Base-by-base conservation (phyloP, 2,888 invertebrate genomes). In the Xestobium rufovillosum region DNA sequence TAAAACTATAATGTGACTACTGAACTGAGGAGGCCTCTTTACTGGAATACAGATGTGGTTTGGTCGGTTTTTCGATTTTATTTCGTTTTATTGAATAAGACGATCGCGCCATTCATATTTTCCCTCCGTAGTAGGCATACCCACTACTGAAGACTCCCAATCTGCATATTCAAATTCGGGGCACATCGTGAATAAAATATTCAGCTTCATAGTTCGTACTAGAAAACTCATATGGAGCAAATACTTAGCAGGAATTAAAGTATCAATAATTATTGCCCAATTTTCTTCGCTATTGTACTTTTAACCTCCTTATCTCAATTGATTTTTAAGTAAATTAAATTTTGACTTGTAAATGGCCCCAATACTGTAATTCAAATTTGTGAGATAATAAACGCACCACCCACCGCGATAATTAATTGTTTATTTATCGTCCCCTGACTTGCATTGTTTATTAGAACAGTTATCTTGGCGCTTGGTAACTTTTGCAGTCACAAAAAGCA, bases 1-100 rank as follows among this genome's bases (percentile, higher is more conserved):
- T 65, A 64, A 63, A 63, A 62, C 59, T 63, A 61, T 63, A 64
- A 63, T 62, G 60, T 56, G 65, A 66, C 66, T 66, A 66, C 66
- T 61, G 65, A 52, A 61, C 61, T 53, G 55, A 50, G 47, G 48
- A 50, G 41, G 31, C 34, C 44, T 51, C 47, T 45, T 49, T 50
- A 51, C 51, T 48, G 50, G 48, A 47, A 51, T 49, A 45, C 49
- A 45, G 47, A 52, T 50, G 51, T 44, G 49, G 49, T 47, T 50
- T 33, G 48, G 42, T 42, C 41, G 45, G 49, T 49, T 49, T 51
- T 54, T 31, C 43, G 55, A 53, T 56, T 54, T 52, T 52, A 50
- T 49, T 58, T 57, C 52, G 56, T 55, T 51, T 53, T 55, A 56
- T 59, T 57, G 55, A 56, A 55, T 59, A 52, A 51, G 51, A 51